Evolutionary conservation across 2,888 invertebrate genomes (phyloP).

Genomic region (Eupithecia subumbrata): DNA sequence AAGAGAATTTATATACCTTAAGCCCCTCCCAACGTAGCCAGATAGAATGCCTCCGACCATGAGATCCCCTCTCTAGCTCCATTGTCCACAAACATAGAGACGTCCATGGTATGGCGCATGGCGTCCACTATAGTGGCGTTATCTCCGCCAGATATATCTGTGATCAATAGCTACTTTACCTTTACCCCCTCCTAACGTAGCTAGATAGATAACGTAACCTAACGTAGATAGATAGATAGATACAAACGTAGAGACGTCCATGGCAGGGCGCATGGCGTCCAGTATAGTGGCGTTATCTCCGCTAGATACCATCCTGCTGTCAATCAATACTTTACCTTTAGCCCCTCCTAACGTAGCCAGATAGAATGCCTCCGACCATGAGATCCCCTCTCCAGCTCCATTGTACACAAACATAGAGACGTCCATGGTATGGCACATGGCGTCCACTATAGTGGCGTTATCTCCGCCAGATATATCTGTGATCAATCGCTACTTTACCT

Average conservation of each 20-base stretch:
- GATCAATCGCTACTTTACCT: too few species aligned
- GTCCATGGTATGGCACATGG: too few species aligned
- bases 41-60: too few species aligned
- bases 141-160: too few species aligned
- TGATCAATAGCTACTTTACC: slow-evolving; percentile 70
- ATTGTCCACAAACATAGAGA: slow-evolving; percentile 87
- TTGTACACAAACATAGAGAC: too few species aligned
- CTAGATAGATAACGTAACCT: slow-evolving; percentile 93
- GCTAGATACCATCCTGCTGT: slow-evolving; percentile 88
- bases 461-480: too few species aligned
- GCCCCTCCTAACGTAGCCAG: too few species aligned
- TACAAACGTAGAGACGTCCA: slow-evolving; percentile 89
- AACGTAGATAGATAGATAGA: slow-evolving; percentile 93
- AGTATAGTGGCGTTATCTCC: slow-evolving; percentile 91
- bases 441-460: too few species aligned
- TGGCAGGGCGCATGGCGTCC: slow-evolving; percentile 88
- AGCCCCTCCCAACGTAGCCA: too few species aligned
- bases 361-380: slow-evolving; percentile 88
- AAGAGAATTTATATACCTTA: too few species aligned
- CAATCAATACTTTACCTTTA: too few species aligned
- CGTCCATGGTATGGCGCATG: slow-evolving; percentile 88
- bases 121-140: slow-evolving; percentile 80
- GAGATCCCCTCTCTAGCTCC: slow-evolving; percentile 4
- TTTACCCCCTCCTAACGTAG: slow-evolving; percentile 93
- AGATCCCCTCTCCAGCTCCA: slow-evolving; percentile 10